A percentile compares a stretch with the other conserved stretches of the same genome.
Evolutionary conservation across 2,113 vertebrate genomes (phyloP).

Genomic region (Rallus limicola): DNA sequence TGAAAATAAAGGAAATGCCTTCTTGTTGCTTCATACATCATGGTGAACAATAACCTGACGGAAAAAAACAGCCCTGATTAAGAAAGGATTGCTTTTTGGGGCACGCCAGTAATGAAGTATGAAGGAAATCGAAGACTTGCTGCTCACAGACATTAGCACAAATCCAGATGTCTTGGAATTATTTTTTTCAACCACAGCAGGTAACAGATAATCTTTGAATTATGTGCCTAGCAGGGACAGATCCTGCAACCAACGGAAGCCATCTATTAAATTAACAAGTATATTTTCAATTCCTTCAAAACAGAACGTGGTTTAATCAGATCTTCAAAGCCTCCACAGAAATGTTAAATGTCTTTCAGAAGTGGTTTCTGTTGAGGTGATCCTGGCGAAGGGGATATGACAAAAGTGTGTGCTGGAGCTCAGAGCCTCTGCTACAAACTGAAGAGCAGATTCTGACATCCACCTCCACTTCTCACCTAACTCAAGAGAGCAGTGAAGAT

Average conservation of each 20-base stretch:
- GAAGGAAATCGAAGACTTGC: slow-evolving; percentile 64
- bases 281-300: slow-evolving; percentile 64
- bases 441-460: background rate
- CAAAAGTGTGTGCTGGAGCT: background rate
- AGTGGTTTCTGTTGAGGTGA: slow-evolving; percentile 34
- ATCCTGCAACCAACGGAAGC: slow-evolving; percentile 54
- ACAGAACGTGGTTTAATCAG: slow-evolving; percentile 64
- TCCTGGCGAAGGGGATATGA: background rate
- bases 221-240: slow-evolving; percentile 66
- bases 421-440: background rate
- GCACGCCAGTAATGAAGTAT: slow-evolving; percentile 40
- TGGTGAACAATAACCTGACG: slow-evolving; percentile 19
- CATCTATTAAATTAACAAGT: slow-evolving; percentile 71
- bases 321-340: slow-evolving; percentile 61
- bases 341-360: slow-evolving; percentile 39
- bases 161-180: slow-evolving; percentile 40
- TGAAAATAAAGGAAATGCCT: slow-evolving; percentile 27
- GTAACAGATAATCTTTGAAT: slow-evolving; percentile 70
- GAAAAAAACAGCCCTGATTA: slow-evolving; percentile 53
- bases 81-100: slow-evolving; percentile 50
- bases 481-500: background rate
- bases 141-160: slow-evolving; percentile 60
- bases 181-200: slow-evolving; percentile 56
- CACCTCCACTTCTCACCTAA: background rate
- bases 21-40: slow-evolving; percentile 29